Conservation (phyloP, 2,888 invertebrate species). For the Caenorhabditis sp. region DNA sequence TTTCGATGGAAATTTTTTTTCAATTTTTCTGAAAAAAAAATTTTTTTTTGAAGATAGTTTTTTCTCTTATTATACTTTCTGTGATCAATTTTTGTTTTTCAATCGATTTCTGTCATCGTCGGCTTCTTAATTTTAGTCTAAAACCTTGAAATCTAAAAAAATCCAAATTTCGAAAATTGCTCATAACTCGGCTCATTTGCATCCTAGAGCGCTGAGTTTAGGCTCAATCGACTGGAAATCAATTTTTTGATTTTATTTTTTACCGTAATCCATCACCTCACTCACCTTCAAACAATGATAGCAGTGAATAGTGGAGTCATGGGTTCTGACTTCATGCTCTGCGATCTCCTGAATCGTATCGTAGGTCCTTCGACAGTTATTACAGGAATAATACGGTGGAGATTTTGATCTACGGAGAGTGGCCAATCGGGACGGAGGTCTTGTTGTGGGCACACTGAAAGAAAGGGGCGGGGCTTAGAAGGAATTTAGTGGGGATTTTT, state of each 20-base stretch:
- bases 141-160: too few species aligned
- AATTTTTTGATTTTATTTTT: not conserved
- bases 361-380: slow-evolving; percentile 23
- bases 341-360: slow-evolving; percentile 41
- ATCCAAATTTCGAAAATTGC: too few species aligned
- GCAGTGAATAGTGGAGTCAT: slow-evolving; percentile 48
- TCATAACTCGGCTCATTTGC: too few species aligned
- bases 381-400: slow-evolving; percentile 27
- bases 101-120: too few species aligned
- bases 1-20: too few species aligned
- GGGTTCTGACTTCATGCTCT: slow-evolving; percentile 58
- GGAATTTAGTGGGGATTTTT: not conserved
- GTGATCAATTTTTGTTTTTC: too few species aligned
- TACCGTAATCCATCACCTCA: too few species aligned
- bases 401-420: not conserved
- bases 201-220: too few species aligned
- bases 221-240: not conserved
- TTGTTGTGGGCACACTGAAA: not conserved
- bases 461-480: not conserved
- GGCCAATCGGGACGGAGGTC: not conserved
- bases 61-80: too few species aligned
- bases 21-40: too few species aligned
- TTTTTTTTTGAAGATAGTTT: too few species aligned
- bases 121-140: too few species aligned
- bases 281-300: slow-evolving; percentile 61